Base-by-base conservation (phyloP, 2,888 invertebrate genomes). In the Apamea crenata region DNA sequence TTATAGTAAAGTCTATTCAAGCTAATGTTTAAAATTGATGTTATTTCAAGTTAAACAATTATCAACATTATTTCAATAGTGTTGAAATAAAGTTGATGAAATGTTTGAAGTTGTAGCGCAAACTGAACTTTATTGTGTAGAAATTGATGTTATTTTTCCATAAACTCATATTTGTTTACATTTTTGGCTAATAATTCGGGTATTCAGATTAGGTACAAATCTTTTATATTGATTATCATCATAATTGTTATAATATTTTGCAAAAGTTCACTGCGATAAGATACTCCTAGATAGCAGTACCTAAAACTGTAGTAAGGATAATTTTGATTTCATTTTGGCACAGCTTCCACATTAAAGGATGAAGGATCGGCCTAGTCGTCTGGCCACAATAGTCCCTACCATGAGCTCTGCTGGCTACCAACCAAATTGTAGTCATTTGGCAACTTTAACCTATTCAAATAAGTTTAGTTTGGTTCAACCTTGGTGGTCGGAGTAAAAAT, bases 381-480 rank as follows among this genome's bases (percentile, higher is more conserved):
- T 44, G 40, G 29, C 36, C 2, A 47, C 7, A 29, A 25, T 18
- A 29, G 10, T 29, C 12, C 18, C 61, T 44, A 36, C 5, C 21
- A n/a, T 10, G 69, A 32, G 16, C n/a, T n/a, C n/a, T n/a, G n/a
- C 63, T 71, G 44, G 79, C 65, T 18, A 25, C 7, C 44, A 44
- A 82, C 70, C 83, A 78, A 83, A 82, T 78, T 18, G 16, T 44
- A 66, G 78, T 53, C 10, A 66, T 82, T 83, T 83, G 73, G 61
- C 78, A 73, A 63, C 29, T 68, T 82, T n/a, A 59, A 21, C 2
- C 21, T 14, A 29, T 36, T 56, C 6, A 56, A 21, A 21, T 61
- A 44, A 59, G 32, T 71, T 44, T 80, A 10, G 2, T 53, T 65
- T 53, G 8, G 53, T 65, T 53, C 65, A 18, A 18, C 29, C 12